Conservation (phyloP, 2,888 invertebrate genomes). For the Cotesia congregata region DNA sequence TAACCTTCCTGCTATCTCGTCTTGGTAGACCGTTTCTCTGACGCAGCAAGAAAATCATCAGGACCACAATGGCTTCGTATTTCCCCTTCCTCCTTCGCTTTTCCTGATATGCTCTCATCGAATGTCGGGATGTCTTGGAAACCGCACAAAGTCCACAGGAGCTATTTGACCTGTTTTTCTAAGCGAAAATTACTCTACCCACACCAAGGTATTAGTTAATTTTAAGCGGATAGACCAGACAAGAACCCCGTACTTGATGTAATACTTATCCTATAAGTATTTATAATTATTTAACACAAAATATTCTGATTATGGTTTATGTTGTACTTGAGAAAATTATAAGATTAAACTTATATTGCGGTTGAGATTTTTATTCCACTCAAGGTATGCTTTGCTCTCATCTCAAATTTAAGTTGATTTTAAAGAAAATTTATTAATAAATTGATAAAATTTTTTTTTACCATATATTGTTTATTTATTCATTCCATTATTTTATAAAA, state of each 20-base stretch:
- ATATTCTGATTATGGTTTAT: not conserved
- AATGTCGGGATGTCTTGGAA: conserved; percentile 31
- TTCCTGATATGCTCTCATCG: not conserved
- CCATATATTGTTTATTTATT: too few relatives aligned
- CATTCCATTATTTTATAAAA: too few relatives aligned
- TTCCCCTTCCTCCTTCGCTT: not conserved
- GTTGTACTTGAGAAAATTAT: not conserved
- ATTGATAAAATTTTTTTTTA: too few relatives aligned
- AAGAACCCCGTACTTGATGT: conserved; percentile 3
- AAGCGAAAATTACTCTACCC: conserved; percentile 22
- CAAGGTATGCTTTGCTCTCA: not conserved
- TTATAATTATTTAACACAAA: conserved; percentile 9
- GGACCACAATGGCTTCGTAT: conserved; percentile 24
- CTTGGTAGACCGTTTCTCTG: conserved; percentile 34
- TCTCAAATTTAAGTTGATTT: too few relatives aligned
- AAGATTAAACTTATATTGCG: not conserved
- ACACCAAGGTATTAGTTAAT: conserved; percentile 42
- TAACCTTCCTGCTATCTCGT: conserved; percentile 50
- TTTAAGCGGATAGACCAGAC: conserved; percentile 32
- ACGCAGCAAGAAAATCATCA: conserved; percentile 23
- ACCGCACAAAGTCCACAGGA: conserved; percentile 37
- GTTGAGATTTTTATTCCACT: not conserved
- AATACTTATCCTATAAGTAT: not conserved
- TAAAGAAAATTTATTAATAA: too few relatives aligned
- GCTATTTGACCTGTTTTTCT: conserved; percentile 2